These are phyloP conservation scores for Gnatocerus cornutus DNA, from an alignment of 2,888 invertebrate species.

Conservation along the genomic window DNA sequence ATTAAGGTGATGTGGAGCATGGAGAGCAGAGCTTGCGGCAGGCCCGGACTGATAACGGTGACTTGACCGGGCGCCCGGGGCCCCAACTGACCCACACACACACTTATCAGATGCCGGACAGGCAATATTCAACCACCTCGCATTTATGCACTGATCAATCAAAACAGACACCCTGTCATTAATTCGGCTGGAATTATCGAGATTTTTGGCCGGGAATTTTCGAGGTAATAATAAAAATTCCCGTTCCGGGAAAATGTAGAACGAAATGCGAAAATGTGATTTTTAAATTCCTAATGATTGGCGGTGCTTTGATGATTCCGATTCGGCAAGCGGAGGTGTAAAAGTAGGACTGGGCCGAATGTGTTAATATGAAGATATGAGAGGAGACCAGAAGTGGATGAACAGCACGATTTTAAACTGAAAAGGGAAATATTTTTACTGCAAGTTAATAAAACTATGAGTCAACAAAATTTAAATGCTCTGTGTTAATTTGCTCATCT, in stretches of 20 bases:
- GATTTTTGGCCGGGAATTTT: too few species aligned
- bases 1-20: conserved; percentile 65
- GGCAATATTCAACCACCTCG: conserved; percentile 46
- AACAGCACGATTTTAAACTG: too few species aligned
- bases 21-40: conserved; percentile 62
- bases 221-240: too few species aligned
- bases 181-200: conserved; percentile 34
- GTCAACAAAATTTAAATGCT: too few species aligned
- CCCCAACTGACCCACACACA: conserved; percentile 67
- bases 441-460: too few species aligned
- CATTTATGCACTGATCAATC: conserved; percentile 51
- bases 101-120: conserved; percentile 58
- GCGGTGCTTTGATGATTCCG: conserved; percentile 19
- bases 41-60: conserved; percentile 70
- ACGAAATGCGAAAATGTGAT: conserved; percentile 8
- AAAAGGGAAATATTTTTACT: too few species aligned
- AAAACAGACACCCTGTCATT: conserved; percentile 54
- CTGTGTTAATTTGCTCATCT: too few species aligned
- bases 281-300: conserved; percentile 5
- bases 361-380: too few species aligned
- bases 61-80: conserved; percentile 68
- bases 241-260: conserved; percentile 17
- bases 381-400: too few species aligned
- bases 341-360: conserved; percentile 3
- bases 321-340: conserved; percentile 7